Base-by-base conservation (phyloP, 2,797 vertebrate genomes). In the Phataginus tricuspis region DNA sequence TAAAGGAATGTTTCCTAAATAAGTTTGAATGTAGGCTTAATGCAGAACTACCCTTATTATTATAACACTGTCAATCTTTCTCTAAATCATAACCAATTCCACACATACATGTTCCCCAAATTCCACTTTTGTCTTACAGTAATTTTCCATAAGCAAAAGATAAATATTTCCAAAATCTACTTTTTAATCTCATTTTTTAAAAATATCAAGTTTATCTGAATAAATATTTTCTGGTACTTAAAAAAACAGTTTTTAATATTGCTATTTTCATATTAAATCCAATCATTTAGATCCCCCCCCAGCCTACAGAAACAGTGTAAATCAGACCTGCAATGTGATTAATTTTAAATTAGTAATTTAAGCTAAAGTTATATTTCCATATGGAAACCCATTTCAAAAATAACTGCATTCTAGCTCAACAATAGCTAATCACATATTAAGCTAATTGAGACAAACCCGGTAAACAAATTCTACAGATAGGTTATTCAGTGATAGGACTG, bases 341-440 rank as follows among this genome's bases (percentile, higher is more conserved):
- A 45, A 66, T 74, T 91, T 88, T 51, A 64, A 90, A 72, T 90
- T 55, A 86, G 61, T 57, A 57, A 87, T 61, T 72, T 51, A 78
- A 83, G 21, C 45, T 25, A 29, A 93, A 82, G 72, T 92, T 83
- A 8, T 64, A 86, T 74, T 86, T 87, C 96, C 95, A 97, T 92
- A 97, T 92, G 96, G 95, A 96, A 96, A 90, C 59, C 34, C 53
- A 74, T 42, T 79, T 90, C 59, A 79, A 74, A 86, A 94, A 39
- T 51, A 39, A 57, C 4, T 64, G 42, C 42, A 71, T 88, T 79
- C 75, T 34, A 74, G n/a, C 6, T 85, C 16, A 55, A 68, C 53
- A 42, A 86, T 39, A 88, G 74, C 49, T 68, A 61, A 87, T 69
- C 53, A 75, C 16, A 31, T 37, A 61, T 39, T 83, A 68, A 72